These are phyloP conservation scores for Loriculus beryllinus DNA, from an alignment of 2,797 vertebrate species.

Conservation along the genomic window DNA sequence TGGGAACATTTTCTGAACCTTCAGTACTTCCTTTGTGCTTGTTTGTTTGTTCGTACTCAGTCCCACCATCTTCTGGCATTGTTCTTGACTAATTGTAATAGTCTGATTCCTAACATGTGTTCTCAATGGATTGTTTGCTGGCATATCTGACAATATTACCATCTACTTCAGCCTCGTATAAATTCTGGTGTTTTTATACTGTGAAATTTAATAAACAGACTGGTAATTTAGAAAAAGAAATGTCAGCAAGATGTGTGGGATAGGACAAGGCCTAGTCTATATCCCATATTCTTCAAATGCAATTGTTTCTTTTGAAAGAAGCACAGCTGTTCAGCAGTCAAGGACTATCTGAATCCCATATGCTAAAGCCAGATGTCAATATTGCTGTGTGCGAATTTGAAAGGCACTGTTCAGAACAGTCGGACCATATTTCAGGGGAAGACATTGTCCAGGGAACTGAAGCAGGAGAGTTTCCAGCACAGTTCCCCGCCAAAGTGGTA, in stretches of 20 bases:
- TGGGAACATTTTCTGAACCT: conserved; percentile 2
- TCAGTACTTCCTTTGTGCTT: neutral
- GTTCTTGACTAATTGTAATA: conserved; percentile 36
- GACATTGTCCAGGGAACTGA: conserved; percentile 57
- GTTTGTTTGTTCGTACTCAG: conserved; percentile 7
- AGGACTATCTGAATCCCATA: conserved; percentile 62
- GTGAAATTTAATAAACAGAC: conserved; percentile 58
- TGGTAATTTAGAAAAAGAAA: conserved; percentile 50
- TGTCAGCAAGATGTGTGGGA: conserved; percentile 55
- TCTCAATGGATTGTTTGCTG: conserved; percentile 32
- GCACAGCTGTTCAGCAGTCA: conserved; percentile 52
- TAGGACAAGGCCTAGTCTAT: conserved; percentile 42
- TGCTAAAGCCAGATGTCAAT: conserved; percentile 65
- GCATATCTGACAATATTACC: conserved; percentile 15
- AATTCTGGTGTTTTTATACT: conserved; percentile 32
- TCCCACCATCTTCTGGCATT: conserved; percentile 22
- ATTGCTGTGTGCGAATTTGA: conserved; percentile 35
- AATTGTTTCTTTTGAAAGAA: conserved; percentile 69
- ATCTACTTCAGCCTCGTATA: conserved; percentile 29
- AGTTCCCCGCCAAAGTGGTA: conserved; percentile 24
- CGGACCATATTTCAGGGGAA: conserved; percentile 50
- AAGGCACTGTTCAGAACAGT: conserved; percentile 19
- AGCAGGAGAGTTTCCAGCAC: conserved; percentile 34
- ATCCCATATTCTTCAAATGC: conserved; percentile 55
- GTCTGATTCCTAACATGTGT: conserved; percentile 17